Percentiles rank a stretch among this genome's conserved stretches.
These are phyloP conservation scores for Psittacula derbiana DNA, from an alignment of 2,797 vertebrate genomes.

Conservation along the genomic window DNA sequence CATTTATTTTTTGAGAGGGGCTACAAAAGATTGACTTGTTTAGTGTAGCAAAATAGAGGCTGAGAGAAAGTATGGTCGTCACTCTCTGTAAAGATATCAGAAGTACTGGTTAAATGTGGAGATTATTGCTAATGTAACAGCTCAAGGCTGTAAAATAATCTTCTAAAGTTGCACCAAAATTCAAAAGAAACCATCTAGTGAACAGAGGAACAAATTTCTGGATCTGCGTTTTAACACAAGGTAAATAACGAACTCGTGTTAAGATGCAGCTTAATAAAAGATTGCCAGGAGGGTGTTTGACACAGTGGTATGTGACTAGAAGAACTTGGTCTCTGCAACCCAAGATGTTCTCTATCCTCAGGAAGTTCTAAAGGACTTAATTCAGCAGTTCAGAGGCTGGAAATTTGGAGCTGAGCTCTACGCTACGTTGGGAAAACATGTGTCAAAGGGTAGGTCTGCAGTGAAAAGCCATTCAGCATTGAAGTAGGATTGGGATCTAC, in stretches of 20 bases:
- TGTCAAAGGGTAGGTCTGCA: neutral
- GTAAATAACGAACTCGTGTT: neutral
- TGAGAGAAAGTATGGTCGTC: neutral
- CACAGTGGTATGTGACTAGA: fast-evolving
- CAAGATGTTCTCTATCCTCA: neutral
- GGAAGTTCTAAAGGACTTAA: neutral
- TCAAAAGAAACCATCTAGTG: neutral
- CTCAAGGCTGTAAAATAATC: neutral
- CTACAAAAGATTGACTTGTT: neutral
- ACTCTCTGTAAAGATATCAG: neutral
- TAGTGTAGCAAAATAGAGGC: neutral
- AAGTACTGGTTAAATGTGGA: neutral
- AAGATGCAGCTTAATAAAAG: neutral
- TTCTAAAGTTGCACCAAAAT: neutral
- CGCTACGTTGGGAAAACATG: neutral
- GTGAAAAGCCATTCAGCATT: neutral
- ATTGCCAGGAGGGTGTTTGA: neutral
- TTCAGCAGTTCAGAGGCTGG: neutral
- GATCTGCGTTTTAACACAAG: neutral
- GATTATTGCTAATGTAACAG: neutral
- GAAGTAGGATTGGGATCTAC: neutral
- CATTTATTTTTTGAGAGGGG: neutral
- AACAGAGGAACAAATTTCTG: neutral
- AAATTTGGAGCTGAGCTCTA: neutral
- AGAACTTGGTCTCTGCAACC: neutral